Percentiles rank a stretch among this genome's conserved stretches.
These are phyloP conservation scores for Poeciliopsis occidentalis DNA, from an alignment of 2,113 vertebrate genomes.

Conservation along the genomic window DNA sequence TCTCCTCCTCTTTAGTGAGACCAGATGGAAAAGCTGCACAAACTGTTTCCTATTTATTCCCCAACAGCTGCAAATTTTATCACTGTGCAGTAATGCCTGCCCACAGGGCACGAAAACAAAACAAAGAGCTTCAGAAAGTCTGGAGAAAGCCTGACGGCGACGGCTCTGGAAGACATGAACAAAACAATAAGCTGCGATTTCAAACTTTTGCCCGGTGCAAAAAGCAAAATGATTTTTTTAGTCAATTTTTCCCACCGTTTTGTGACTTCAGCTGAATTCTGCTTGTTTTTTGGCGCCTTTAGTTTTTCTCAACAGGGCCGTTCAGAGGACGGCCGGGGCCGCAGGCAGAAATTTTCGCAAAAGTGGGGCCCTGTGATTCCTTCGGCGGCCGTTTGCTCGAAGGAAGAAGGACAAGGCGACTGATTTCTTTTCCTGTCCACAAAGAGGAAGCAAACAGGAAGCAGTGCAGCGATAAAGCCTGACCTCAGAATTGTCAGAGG, in stretches of 20 bases:
- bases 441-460: constrained; percentile 65
- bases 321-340: too few relatives aligned
- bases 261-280: too few relatives aligned
- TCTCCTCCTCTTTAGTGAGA: background rate
- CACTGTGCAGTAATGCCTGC: constrained; percentile 4
- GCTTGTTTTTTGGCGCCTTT: too few relatives aligned
- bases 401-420: background rate
- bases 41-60: constrained; percentile 29
- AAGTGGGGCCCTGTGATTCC: too few relatives aligned
- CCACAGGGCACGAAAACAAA: background rate
- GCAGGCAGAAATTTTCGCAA: too few relatives aligned
- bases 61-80: constrained; percentile 57
- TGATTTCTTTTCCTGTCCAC: constrained; percentile 20
- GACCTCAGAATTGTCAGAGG: constrained; percentile 27
- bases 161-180: background rate
- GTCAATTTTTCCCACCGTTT: too few relatives aligned
- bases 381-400: too few relatives aligned
- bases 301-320: too few relatives aligned
- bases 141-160: background rate
- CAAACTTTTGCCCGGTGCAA: too few relatives aligned
- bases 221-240: too few relatives aligned
- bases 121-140: background rate
- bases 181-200: too few relatives aligned
- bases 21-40: constrained; percentile 9
- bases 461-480: constrained; percentile 19